A percentile compares a stretch with the other conserved stretches of the same genome.
Evolutionary conservation across 1,140 invertebrate genomes (phyloP).

Genomic region (Drosophila tristis): DNA sequence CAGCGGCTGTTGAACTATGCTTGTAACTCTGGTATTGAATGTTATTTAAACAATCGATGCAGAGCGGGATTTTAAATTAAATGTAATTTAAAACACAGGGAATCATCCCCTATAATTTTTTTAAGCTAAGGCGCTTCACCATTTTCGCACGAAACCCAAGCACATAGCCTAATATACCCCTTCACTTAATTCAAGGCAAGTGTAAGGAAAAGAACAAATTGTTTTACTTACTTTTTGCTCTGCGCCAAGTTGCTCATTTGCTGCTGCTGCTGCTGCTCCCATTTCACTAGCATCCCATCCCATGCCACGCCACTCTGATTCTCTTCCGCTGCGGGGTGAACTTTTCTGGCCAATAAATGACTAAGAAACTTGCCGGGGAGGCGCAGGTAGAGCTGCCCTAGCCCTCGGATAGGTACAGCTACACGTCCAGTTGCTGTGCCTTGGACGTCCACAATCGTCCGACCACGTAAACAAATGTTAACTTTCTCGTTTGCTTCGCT

Average conservation of each 20-base stretch:
- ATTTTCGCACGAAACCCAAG: background rate
- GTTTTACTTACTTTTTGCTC: conserved; percentile 79
- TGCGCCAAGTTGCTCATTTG: conserved; percentile 73
- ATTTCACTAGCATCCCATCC: conserved; percentile 9
- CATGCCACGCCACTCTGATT: conserved; percentile 13
- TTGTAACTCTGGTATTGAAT: too few species aligned
- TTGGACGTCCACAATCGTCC: conserved; percentile 47
- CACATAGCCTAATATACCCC: conserved; percentile 28
- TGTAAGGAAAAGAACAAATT: conserved; percentile 72
- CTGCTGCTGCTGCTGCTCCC: conserved; percentile 15
- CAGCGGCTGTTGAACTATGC: too few species aligned
- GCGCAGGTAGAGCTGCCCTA: conserved; percentile 30
- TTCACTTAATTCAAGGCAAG: conserved; percentile 38
- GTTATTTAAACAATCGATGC: too few species aligned
- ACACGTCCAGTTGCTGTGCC: conserved; percentile 34
- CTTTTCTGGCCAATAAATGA: conserved; percentile 76
- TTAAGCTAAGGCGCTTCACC: background rate
- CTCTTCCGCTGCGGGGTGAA: conserved; percentile 47
- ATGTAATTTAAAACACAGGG: background rate
- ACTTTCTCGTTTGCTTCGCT: conserved; percentile 73
- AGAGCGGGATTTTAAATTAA: too few species aligned
- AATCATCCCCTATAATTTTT: background rate
- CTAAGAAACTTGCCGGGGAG: conserved; percentile 42
- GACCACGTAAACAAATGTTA: conserved; percentile 82
- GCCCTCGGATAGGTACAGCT: conserved; percentile 33